Percentiles rank a stretch among this genome's conserved stretches.
Conservation (phyloP, 2,888 invertebrate species). For the Ophioninae sp. region DNA sequence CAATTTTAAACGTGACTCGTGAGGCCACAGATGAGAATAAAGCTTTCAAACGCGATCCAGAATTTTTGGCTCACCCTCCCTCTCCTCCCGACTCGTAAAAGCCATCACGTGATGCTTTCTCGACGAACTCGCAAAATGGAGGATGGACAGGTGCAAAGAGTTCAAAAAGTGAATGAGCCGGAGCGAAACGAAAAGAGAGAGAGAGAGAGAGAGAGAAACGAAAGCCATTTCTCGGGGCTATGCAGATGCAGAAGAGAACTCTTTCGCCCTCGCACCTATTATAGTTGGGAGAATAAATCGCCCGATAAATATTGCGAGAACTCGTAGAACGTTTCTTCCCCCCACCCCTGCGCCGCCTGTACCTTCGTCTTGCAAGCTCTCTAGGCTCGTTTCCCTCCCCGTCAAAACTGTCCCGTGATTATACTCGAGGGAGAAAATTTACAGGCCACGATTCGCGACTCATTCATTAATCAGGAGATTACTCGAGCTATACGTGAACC, state of each 20-base stretch:
- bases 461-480: slow-evolving; percentile 59
- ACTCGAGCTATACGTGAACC: no score
- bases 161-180: slow-evolving; percentile 53
- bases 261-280: slow-evolving; percentile 50
- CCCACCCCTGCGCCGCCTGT: not conserved
- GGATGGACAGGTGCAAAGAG: slow-evolving; percentile 62
- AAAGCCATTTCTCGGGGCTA: slow-evolving; percentile 50
- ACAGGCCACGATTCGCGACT: slow-evolving; percentile 26
- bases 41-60: slow-evolving; percentile 31
- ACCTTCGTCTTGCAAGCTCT: not conserved
- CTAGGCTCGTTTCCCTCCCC: slow-evolving; percentile 9
- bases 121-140: slow-evolving; percentile 58
- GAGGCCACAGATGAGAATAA: slow-evolving; percentile 14
- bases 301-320: slow-evolving; percentile 58
- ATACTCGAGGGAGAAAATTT: slow-evolving; percentile 17
- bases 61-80: slow-evolving; percentile 11
- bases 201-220: slow-evolving; percentile 15
- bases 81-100: slow-evolving; percentile 43
- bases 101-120: slow-evolving; percentile 36
- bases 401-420: slow-evolving; percentile 39
- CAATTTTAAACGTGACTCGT: slow-evolving; percentile 51
- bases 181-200: slow-evolving; percentile 44
- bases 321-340: slow-evolving; percentile 22
- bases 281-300: slow-evolving; percentile 58
- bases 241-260: slow-evolving; percentile 5